Evolutionary conservation across 2,113 vertebrate species (phyloP), one percentile per base, ranked within the genome.

Genomic region (Pteruthius melanotis): DNA sequence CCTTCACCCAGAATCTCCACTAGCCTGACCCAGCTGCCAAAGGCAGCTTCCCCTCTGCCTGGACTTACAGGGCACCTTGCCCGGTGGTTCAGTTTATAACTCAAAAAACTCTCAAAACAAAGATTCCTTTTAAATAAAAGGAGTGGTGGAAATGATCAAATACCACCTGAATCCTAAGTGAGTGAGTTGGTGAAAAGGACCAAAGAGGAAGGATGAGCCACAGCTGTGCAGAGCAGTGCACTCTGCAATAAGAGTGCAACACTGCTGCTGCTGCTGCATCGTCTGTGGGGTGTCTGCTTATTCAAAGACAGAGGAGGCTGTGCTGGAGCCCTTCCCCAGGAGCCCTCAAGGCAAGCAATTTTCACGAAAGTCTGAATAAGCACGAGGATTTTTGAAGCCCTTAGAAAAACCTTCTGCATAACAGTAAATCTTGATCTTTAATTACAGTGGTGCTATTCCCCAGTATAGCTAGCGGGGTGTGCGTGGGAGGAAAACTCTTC

Each of bases 341-440:
- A 85, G 59, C 79, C 84, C 90, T 83, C 0, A 0, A 59, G 94
- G 92, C 68, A 91, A 81, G 42, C 39, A 92, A 90, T 94, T 95
- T 95, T 90, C 79, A 83, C 20, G 3, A 47, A 87, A 70, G 59
- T 71, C 75, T 94, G 76, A 95, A 75, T 85, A 91, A 90, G 70
- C 87, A 59, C 0, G 8, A 85, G 89, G 78, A 83, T 77, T 94
- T 91, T 50, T 95, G 61, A 91, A 85, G 70, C 66, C 44, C 75
- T 91, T 61, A 65, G 49, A 39, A 79, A 89, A 93, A 17, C 49
- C 53, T 53, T 42, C 89, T 87, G 44, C 30, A 15, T 52, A 87
- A 86, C 10, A 64, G 69, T 31, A 47, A 66, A 69, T 76, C 83
- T 90, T 11, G 0, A 24, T 79, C 84, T 85, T 79, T 97, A 95